Conservation (phyloP, 1,140 invertebrate genomes). For the Euwallacea fornicatus region DNA sequence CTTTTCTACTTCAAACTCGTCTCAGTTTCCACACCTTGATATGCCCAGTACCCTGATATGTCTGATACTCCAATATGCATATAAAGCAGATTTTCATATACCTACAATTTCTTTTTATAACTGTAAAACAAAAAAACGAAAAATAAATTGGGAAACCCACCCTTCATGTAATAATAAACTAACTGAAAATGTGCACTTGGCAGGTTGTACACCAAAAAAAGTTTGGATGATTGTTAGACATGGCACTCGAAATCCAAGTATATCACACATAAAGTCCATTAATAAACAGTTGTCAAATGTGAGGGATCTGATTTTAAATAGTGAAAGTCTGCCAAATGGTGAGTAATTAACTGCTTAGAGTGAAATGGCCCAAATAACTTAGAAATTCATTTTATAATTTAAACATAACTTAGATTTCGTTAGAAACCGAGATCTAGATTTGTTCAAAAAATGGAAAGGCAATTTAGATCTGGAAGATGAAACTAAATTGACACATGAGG, state of each 20-base stretch:
- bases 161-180: too few species aligned
- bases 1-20: too few species aligned
- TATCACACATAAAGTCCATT: constrained; percentile 58
- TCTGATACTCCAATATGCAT: too few species aligned
- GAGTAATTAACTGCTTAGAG: constrained; percentile 25
- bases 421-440: constrained; percentile 48
- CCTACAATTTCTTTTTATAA: too few species aligned
- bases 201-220: constrained; percentile 63
- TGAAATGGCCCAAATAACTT: constrained; percentile 10
- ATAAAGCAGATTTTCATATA: too few species aligned
- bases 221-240: constrained; percentile 70
- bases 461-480: constrained; percentile 53
- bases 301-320: constrained; percentile 56
- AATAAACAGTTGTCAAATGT: constrained; percentile 56
- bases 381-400: constrained; percentile 12
- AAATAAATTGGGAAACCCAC: too few species aligned
- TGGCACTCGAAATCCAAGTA: constrained; percentile 67
- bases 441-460: constrained; percentile 60
- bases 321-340: constrained; percentile 42
- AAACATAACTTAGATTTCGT: constrained; percentile 38
- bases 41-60: too few species aligned
- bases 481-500: constrained; percentile 63
- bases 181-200: constrained; percentile 16
- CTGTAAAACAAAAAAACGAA: too few species aligned
- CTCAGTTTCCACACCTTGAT: too few species aligned